Percentiles rank a stretch among this genome's conserved stretches.
phyloP scores from a whole-genome alignment of 2,888 invertebrate genomes.

The Sphecodes monilicornis region DNA sequence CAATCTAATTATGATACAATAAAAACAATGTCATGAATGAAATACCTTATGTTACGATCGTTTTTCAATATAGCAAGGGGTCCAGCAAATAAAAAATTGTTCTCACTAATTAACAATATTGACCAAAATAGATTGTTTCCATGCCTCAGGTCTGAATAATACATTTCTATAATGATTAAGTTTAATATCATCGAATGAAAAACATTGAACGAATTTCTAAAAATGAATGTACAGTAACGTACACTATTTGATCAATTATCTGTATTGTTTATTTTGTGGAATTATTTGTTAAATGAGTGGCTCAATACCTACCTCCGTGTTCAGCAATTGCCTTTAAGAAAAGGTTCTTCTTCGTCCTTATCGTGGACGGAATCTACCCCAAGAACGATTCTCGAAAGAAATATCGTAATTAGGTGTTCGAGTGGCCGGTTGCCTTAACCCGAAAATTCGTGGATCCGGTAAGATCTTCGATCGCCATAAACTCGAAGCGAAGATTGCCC shows the following conservation, averaged over 20 bases:
- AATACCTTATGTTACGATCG: too few species aligned
- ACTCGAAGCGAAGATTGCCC: background rate
- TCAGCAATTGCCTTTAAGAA: background rate
- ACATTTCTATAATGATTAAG: too few species aligned
- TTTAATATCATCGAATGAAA: too few species aligned
- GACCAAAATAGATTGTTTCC: background rate
- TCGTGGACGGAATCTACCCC: background rate
- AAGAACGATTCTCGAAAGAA: background rate
- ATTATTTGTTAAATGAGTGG: too few species aligned
- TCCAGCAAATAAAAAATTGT: too few species aligned
- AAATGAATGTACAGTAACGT: too few species aligned
- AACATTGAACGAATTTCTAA: background rate
- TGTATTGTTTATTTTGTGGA: background rate
- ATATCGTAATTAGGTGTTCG: background rate
- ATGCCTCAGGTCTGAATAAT: background rate
- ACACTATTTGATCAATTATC: background rate
- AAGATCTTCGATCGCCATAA: slow-evolving; percentile 22
- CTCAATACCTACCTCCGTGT: background rate
- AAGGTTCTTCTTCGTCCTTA: background rate
- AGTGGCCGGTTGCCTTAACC: background rate
- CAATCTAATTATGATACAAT: too few species aligned
- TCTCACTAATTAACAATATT: too few species aligned
- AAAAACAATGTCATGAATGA: too few species aligned
- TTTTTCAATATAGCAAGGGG: too few species aligned
- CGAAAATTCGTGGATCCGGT: background rate